Conservation (phyloP, 2,113 vertebrate species). For the Condylura cristata region DNA sequence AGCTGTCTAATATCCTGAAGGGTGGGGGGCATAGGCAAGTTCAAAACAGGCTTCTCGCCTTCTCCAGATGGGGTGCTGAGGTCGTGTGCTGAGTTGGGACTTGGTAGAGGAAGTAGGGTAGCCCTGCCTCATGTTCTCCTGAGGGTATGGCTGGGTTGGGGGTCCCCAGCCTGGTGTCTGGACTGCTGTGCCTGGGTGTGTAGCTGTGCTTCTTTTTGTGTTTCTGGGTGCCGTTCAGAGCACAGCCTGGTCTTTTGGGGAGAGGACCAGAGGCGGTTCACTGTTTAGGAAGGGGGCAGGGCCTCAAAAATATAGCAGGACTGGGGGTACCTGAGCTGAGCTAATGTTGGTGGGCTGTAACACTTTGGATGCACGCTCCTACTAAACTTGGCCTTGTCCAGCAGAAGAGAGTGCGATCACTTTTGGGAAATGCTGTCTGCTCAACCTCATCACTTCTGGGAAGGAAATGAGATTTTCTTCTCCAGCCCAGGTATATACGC, state of each 20-base stretch:
- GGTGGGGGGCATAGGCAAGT: conserved; percentile 79
- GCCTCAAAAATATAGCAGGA: background rate
- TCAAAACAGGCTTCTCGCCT: conserved; percentile 69
- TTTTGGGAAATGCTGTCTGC: background rate
- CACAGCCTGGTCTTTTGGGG: background rate
- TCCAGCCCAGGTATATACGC: background rate
- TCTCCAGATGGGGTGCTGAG: conserved; percentile 74
- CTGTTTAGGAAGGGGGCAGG: background rate
- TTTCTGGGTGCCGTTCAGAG: background rate
- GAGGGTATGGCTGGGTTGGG: background rate
- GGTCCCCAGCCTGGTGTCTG: background rate
- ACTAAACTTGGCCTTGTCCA: background rate
- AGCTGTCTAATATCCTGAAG: conserved; percentile 84
- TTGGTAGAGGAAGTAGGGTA: background rate
- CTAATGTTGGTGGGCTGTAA: background rate
- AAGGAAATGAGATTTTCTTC: background rate
- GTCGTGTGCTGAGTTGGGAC: conserved; percentile 43
- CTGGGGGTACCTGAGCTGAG: background rate
- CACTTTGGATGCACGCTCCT: background rate
- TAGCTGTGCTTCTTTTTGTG: background rate
- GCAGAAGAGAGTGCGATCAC: background rate
- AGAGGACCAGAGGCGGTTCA: background rate
- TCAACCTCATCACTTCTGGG: background rate
- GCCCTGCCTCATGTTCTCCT: background rate
- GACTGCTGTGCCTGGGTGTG: background rate